Base-by-base conservation (phyloP, 2,888 invertebrate species). In the Ecliptopera silaceata region DNA sequence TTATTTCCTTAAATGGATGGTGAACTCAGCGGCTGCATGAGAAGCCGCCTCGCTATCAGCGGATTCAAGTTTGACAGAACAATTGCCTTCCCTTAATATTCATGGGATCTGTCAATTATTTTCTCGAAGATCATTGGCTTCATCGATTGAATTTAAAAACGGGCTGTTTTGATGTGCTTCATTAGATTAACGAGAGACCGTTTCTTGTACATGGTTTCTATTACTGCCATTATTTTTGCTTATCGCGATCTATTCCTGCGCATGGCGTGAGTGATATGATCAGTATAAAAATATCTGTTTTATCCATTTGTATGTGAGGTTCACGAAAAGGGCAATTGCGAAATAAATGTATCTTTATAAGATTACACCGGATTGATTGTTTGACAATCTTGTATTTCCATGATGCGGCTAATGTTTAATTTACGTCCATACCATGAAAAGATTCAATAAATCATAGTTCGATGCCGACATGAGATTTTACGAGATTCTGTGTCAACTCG, bases 1-100 rank as follows among this genome's bases (percentile, higher is more conserved):
- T 84, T 79, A 79, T 81, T 81, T 77, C 86, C 85, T 78, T 81
- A 79, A 75, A 66, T 64, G 78, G 82, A 61, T 70, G 66, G 65
- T 69, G 69, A 74, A 61, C 71, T 69, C 59, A 66, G 69, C 67
- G 59, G 70, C 64, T 64, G 69, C 74, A 74, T 76, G 77, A 75
- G 77, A 79, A 76, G 74, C 75, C 63, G 67, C 70, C 64, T 64
- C 64, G 71, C 72, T 67, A 73, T 73, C 70, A 61, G 69, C 67
- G 67, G 68, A 74, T 70, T 69, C 69, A 58, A 64, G 68, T 75
- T 72, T 77, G 79, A 75, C 79, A 79, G 75, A 71, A 80, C 79
- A 77, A 82, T 82, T 77, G 78, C 70, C 63, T 72, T 74, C 77
- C 70, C 71, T 73, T 74, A 78, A 77, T 78, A 78, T 81, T 81